These are phyloP conservation scores for Anableps anableps DNA, from an alignment of 2,797 vertebrate species.

Conservation along the genomic window DNA sequence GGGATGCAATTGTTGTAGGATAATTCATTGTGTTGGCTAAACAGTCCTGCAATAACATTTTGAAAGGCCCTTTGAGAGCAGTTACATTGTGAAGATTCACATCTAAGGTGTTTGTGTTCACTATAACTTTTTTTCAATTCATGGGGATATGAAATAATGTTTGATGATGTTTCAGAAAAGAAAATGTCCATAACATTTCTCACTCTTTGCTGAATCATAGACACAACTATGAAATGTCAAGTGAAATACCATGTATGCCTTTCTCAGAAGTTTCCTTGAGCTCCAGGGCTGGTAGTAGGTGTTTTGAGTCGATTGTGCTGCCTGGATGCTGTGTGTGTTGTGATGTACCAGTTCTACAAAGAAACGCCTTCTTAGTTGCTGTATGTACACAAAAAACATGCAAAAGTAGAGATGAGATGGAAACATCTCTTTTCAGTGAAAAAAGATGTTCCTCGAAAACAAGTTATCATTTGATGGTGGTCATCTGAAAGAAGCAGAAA, in stretches of 20 bases:
- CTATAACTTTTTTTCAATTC: neutral
- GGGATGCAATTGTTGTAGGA: neutral
- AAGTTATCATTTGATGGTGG: neutral
- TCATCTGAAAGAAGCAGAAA: neutral
- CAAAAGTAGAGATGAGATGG: neutral
- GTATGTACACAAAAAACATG: neutral
- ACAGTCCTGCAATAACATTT: neutral
- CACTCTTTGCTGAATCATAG: neutral
- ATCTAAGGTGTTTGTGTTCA: neutral
- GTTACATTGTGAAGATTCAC: neutral
- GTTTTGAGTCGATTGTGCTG: neutral
- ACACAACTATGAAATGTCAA: neutral
- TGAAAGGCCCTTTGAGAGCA: neutral
- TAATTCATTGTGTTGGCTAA: neutral
- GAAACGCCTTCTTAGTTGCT: neutral
- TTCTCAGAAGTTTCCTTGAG: neutral
- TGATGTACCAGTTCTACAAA: neutral
- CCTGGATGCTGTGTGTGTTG: neutral
- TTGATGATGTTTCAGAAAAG: neutral
- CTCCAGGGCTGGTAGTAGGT: neutral
- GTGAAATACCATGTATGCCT: neutral
- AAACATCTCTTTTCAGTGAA: neutral
- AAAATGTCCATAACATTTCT: neutral
- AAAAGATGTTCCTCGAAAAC: neutral
- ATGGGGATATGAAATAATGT: neutral